Base-by-base conservation (phyloP, 1,140 invertebrate genomes). In the Macrobrachium nipponense region DNA sequence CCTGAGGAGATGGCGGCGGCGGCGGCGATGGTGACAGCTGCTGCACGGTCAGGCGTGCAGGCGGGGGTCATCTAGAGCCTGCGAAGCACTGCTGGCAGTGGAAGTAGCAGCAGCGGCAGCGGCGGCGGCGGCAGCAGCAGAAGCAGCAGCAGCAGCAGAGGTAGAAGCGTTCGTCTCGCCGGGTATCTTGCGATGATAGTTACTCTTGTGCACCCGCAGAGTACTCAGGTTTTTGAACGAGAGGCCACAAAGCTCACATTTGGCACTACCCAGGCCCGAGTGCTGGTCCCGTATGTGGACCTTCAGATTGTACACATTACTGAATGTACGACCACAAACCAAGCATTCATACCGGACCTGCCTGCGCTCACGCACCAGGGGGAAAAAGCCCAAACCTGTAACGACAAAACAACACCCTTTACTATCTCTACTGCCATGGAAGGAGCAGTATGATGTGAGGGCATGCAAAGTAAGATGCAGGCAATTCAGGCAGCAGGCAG, bases 201-300 rank as follows among this genome's bases (percentile, higher is more conserved):
- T 88, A 84, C 87, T 88, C 83, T 86, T 88, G 80, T 88, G 87
- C 27, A 88, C 87, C 64, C 87, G 83, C 61, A 88, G 83, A 17
- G 87, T 88, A 79, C 87, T 88, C 80, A 85, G 82, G 82, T 88
- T 88, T 88, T 88, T 88, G 82, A 88, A 86, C 43, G 83, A 80
- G n/a, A 88, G 83, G 79, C 87, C 87, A 86, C 87, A 88, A 68
- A 88, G 66, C 27, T 88, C 87, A 72, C 87, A 88, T 23, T 81
- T 86, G 62, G 83, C 83, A 76, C 80, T 82, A 62, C 83, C 83
- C 43, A 82, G 85, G 70, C 85, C 85, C 36, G 86, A 87, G 77
- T 86, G 84, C 73, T 86, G 84, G 84, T 86, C 84, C 77, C 84
- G 77, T 43, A 86, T 72, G 78, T 86, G 84, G 66, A 86, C 84